phyloP scores from a whole-genome alignment of 53 echinoderm and acorn worm genomes.

The Arbacia lixula region DNA sequence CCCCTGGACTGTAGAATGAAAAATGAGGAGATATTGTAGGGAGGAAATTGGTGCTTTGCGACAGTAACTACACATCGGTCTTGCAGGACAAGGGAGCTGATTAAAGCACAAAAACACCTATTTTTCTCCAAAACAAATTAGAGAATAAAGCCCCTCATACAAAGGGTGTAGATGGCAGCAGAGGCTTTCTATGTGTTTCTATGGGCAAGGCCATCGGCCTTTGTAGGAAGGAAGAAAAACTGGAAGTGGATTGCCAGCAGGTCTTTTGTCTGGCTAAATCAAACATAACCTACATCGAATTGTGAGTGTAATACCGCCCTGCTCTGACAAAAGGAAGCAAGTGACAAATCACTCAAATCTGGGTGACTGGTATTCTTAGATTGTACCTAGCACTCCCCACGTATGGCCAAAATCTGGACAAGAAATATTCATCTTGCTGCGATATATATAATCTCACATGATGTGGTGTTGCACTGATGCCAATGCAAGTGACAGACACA shows the following conservation, averaged over 20 bases:
- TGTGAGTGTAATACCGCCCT: no score
- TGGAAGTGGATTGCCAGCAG: background rate
- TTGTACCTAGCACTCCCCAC: no score
- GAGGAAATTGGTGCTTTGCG: slow-evolving; percentile 7
- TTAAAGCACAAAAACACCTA: background rate
- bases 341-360: no score
- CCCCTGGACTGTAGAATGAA: no score
- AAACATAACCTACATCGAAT: background rate
- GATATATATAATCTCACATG: no score
- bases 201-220: slow-evolving; percentile 3
- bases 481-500: background rate
- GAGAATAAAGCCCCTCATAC: slow-evolving; percentile 18
- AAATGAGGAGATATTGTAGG: background rate
- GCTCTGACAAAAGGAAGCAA: no score
- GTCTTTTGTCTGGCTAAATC: background rate
- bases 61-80: slow-evolving; percentile 2
- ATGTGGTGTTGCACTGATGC: background rate
- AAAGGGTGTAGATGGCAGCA: slow-evolving; percentile 1
- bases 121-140: slow-evolving; percentile 36
- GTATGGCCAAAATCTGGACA: no score
- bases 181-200: slow-evolving; percentile 7
- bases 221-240: background rate
- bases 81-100: background rate
- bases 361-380: no score
- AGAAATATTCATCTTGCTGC: no score